Evolutionary conservation across 2,797 vertebrate species (phyloP).

Genomic region (Steatocranus sp.): DNA sequence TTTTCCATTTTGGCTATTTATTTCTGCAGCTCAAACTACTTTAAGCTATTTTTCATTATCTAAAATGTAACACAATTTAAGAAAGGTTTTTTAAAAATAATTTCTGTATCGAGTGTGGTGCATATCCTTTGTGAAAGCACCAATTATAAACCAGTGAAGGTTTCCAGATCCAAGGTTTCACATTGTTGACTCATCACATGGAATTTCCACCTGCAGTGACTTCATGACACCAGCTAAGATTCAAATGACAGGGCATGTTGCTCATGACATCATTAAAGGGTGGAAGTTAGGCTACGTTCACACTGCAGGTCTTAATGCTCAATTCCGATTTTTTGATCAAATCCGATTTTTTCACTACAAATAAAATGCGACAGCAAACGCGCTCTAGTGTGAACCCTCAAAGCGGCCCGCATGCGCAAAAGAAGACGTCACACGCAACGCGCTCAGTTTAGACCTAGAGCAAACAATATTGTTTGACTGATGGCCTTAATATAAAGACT

Average conservation of each 20-base stretch:
- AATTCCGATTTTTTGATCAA: not conserved
- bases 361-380: not conserved
- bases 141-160: not conserved
- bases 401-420: not conserved
- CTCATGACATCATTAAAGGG: not conserved
- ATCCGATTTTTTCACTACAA: not conserved
- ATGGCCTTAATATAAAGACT: not conserved
- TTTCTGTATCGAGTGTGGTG: not conserved
- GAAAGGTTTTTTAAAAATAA: not conserved
- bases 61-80: not conserved
- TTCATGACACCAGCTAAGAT: not conserved
- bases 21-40: not conserved
- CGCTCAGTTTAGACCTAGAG: not conserved
- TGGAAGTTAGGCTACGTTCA: not conserved
- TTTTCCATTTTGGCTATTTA: not conserved
- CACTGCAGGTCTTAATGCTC: not conserved
- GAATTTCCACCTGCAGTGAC: not conserved
- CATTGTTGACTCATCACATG: not conserved
- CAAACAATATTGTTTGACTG: not conserved
- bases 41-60: not conserved
- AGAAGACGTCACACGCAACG: not conserved
- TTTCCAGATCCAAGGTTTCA: not conserved
- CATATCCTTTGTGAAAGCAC: not conserved
- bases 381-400: accelerated
- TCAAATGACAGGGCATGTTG: not conserved